Base-by-base conservation (phyloP, 2,797 vertebrate genomes). In the Syngnathus rostellatus region DNA sequence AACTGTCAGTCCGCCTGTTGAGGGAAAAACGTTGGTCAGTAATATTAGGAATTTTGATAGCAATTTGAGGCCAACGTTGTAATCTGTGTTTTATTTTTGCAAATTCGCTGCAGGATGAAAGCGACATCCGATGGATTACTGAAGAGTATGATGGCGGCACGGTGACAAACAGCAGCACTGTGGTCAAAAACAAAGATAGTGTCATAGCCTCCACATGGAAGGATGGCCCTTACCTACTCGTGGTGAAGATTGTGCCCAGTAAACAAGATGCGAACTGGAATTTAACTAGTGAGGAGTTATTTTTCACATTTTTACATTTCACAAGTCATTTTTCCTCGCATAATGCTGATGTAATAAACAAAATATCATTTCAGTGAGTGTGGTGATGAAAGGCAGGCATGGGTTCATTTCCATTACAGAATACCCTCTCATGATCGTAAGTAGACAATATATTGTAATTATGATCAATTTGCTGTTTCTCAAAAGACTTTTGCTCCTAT, bases 401-500 rank as follows among this genome's bases (percentile, higher is more conserved):
- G 94, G 94, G 54, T 94, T 81, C 81, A 93, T 95, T 68, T 95
- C 94, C 11, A 72, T 94, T 65, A 93, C 93, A 46, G 94, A 95
- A 72, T 94, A 92, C 91, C 94, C 94, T 69, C 90, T 95, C 53
- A 94, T 94, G 93, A 92, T 94, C 66, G 94, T 95, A 77, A 94
- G 94, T 93, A 64, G 8, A 79, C 31, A 53, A 11, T 19, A 17
- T 60, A n/a, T 60, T 62, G 10, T 14, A 16, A 8, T 43, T 45
- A 62, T 41, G 21, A 43, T 43, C 2, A 31, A 9, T 41, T 41
- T 64, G 62, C 37, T 64, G 16, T 1, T 31, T 64, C 31, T n/a
- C 5, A 6, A 40, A 43, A 16, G n/a, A 14, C 17, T 39, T 38
- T 39, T 5, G 11, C 39, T 46, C 19, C 1, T 1, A 43, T 66